phyloP scores from a whole-genome alignment of 1,140 invertebrate species.

The Bombus difficillimus region DNA sequence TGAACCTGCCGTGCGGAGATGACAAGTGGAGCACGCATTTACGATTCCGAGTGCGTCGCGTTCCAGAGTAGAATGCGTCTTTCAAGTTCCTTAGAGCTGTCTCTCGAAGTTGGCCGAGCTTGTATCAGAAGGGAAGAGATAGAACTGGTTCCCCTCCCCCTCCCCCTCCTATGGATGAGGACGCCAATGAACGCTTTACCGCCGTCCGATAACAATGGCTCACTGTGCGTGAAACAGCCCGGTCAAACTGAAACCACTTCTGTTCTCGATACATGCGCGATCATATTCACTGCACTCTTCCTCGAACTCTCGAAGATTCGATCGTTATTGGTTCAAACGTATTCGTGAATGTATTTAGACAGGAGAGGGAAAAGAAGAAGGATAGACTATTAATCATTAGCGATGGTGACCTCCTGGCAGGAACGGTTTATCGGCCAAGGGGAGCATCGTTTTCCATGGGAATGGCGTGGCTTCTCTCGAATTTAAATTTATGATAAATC shows the following conservation, averaged over 20 bases:
- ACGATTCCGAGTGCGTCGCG: slow-evolving; percentile 64
- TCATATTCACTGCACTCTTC: not conserved
- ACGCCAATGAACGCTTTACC: slow-evolving; percentile 62
- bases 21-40: slow-evolving; percentile 67
- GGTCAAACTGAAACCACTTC: slow-evolving; percentile 45
- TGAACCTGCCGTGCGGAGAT: slow-evolving; percentile 57
- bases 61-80: slow-evolving; percentile 54
- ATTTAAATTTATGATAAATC: slow-evolving; percentile 64
- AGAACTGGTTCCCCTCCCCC: slow-evolving; percentile 23
- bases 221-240: slow-evolving; percentile 56
- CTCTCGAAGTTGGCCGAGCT: not conserved
- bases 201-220: slow-evolving; percentile 63
- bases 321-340: slow-evolving; percentile 21
- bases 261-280: not conserved
- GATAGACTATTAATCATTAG: slow-evolving; percentile 40
- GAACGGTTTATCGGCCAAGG: slow-evolving; percentile 35
- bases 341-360: not conserved
- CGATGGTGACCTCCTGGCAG: slow-evolving; percentile 22
- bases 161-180: slow-evolving; percentile 10
- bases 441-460: slow-evolving; percentile 10
- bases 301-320: not conserved
- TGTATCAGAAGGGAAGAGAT: slow-evolving; percentile 8
- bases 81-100: slow-evolving; percentile 20
- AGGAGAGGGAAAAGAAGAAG: not conserved
- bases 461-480: slow-evolving; percentile 2